A percentile compares a stretch with the other conserved stretches of the same genome.
Evolutionary conservation across 2,113 vertebrate species (phyloP).

Genomic region (Callithrix jacchus): DNA sequence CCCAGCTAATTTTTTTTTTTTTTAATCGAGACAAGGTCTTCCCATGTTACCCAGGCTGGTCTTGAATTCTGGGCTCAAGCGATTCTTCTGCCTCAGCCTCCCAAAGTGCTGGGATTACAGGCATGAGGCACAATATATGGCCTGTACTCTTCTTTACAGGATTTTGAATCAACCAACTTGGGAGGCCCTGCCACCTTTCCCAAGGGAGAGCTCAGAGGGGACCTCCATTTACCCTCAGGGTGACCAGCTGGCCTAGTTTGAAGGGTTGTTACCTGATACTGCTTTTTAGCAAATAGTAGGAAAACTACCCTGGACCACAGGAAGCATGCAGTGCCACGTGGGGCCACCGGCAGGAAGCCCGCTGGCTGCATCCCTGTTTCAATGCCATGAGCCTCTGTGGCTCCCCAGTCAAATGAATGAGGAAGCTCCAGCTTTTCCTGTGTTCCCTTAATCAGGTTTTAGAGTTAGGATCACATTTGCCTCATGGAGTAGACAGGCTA

Average conservation of each 20-base stretch:
- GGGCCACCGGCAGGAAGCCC: rapidly evolving
- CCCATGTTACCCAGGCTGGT: too few relatives aligned
- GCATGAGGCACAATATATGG: too few relatives aligned
- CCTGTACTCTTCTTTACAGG: background rate
- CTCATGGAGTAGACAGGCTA: background rate
- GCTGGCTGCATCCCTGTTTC: rapidly evolving
- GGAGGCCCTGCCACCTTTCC: background rate
- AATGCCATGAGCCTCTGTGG: background rate
- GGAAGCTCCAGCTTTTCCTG: too few relatives aligned
- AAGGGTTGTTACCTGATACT: rapidly evolving
- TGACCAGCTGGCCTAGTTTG: rapidly evolving
- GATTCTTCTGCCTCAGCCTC: too few relatives aligned
- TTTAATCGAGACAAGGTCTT: too few relatives aligned
- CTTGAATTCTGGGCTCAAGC: too few relatives aligned
- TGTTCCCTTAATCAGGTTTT: background rate
- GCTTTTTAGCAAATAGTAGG: too few relatives aligned
- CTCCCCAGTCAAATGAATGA: background rate
- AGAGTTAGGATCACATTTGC: background rate
- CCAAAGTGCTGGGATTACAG: too few relatives aligned
- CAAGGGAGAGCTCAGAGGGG: rapidly evolving
- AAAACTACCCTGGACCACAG: rapidly evolving
- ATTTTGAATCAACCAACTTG: rapidly evolving
- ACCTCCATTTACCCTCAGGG: background rate
- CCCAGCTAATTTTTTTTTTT: too few relatives aligned
- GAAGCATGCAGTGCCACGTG: rapidly evolving